Base-by-base conservation (phyloP, 2,113 vertebrate species). In the Rhadina sibilatrix region DNA sequence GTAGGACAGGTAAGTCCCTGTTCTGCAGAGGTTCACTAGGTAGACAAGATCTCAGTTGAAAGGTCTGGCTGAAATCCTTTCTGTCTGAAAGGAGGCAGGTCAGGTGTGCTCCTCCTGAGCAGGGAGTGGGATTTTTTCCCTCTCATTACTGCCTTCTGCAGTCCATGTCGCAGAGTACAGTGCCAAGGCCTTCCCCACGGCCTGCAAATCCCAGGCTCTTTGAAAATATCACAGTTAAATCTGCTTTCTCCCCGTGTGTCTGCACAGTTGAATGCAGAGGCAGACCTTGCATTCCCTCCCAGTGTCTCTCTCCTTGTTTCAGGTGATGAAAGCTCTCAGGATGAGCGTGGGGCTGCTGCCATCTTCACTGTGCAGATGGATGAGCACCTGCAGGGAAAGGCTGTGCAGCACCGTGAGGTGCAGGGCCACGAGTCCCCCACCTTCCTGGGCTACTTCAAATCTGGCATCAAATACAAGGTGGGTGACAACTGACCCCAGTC, bases 361-460 rank as follows among this genome's bases (percentile, higher is more conserved):
- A 99, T 99, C 92, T 99, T 99, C 93, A 99, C 99, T 0, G 98
- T 99, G 64, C 99, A 99, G 97, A 98, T 99, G 98, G 99, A 99
- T 1, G 99, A 99, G 86, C 98, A 99, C 97, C 99, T 99, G 37
- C 98, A 98, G 0, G 99, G 99, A 12, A 98, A 97, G 89, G 99
- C 99, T 6, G 98, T 99, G 93, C 99, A 99, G 98, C 98, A 99
- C 93, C 98, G 99, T 0, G 99, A 99, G 94, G 98, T 99, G 79
- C 99, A 99, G 96, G 99, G 99, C 49, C 94, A 99, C 0, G 99
- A 99, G 96, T 99, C 99, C 16, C 95, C 98, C 83, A 98, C 98
- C 31, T 99, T 99, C 94, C 97, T 99, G 15, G 99, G 99, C 20
- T 99, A 99, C 98, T 99, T 99, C 98, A 99, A 99, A 95, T 98